Conservation (phyloP, 2,888 invertebrate genomes). For the Drosophila falleni region DNA sequence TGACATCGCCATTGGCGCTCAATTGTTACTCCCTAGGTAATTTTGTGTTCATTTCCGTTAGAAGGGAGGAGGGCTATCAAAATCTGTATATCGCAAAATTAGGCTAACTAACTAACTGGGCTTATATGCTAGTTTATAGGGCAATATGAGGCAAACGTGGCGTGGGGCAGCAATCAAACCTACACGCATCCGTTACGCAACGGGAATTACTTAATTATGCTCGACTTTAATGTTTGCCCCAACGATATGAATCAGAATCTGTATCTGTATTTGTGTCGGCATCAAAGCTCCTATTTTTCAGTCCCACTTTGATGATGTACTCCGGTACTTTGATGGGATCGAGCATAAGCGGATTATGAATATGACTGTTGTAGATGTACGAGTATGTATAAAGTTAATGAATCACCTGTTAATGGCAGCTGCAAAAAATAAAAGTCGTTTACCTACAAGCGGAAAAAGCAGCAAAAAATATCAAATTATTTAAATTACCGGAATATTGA, state of each 20-base stretch:
- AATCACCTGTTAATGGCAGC: slow-evolving; percentile 52
- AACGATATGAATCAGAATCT: slow-evolving; percentile 39
- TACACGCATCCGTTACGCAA: slow-evolving; percentile 63
- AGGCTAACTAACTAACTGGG: slow-evolving; percentile 75
- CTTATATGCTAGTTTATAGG: slow-evolving; percentile 22
- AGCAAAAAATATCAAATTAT: slow-evolving; percentile 52
- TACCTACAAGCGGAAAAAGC: slow-evolving; percentile 3
- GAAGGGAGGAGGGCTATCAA: slow-evolving; percentile 50
- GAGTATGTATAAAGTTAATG: slow-evolving; percentile 46
- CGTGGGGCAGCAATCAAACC: slow-evolving; percentile 58
- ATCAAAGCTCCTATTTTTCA: background rate
- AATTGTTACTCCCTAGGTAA: slow-evolving; percentile 65
- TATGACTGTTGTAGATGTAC: slow-evolving; percentile 40
- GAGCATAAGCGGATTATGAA: slow-evolving; percentile 50
- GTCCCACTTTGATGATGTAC: background rate
- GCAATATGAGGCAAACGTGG: background rate
- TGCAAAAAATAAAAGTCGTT: slow-evolving; percentile 4
- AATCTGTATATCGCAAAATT: slow-evolving; percentile 70
- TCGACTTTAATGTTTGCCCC: slow-evolving; percentile 67
- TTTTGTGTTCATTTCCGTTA: slow-evolving; percentile 68
- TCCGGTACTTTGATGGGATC: slow-evolving; percentile 13
- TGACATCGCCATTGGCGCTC: slow-evolving; percentile 52
- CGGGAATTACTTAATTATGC: slow-evolving; percentile 76
- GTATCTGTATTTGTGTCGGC: slow-evolving; percentile 12
- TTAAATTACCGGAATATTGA: slow-evolving; percentile 72